A percentile compares a stretch with the other conserved stretches of the same genome.
Evolutionary conservation across 1,140 invertebrate genomes (phyloP).

Genomic region (Holotrichia oblita): DNA sequence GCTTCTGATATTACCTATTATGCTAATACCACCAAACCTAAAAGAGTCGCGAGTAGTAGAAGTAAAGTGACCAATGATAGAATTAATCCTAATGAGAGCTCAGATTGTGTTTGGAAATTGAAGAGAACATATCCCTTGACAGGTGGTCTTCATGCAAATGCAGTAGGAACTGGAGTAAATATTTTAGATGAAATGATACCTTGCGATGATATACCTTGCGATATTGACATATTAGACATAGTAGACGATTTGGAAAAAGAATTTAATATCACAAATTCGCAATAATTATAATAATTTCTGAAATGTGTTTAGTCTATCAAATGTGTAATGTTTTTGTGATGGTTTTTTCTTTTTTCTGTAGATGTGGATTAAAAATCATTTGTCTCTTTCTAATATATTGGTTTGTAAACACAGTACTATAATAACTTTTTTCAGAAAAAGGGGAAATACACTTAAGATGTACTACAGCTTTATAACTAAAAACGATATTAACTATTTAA

Average conservation of each 20-base stretch:
- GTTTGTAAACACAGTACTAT: too few species aligned
- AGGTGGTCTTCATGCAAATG: neutral
- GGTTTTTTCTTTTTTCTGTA: too few species aligned
- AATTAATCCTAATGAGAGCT: slow-evolving; percentile 3
- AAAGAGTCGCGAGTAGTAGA: slow-evolving; percentile 19
- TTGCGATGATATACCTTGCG: neutral
- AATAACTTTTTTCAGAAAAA: too few species aligned
- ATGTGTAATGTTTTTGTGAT: too few species aligned
- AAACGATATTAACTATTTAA: too few species aligned
- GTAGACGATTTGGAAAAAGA: slow-evolving; percentile 15
- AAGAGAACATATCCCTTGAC: slow-evolving; percentile 21
- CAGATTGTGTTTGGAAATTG: slow-evolving; percentile 33
- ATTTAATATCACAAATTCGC: neutral
- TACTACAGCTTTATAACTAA: too few species aligned
- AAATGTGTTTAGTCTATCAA: too few species aligned
- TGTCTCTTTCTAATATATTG: neutral
- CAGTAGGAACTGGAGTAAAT: neutral
- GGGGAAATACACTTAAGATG: too few species aligned
- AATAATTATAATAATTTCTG: too few species aligned
- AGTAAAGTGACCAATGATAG: neutral
- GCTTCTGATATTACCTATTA: neutral
- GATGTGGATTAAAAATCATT: neutral
- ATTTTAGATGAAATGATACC: neutral
- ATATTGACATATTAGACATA: slow-evolving; percentile 17
- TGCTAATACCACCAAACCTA: neutral